phyloP scores from a whole-genome alignment of 1,140 invertebrate species.

The Matsumurasca onukii region DNA sequence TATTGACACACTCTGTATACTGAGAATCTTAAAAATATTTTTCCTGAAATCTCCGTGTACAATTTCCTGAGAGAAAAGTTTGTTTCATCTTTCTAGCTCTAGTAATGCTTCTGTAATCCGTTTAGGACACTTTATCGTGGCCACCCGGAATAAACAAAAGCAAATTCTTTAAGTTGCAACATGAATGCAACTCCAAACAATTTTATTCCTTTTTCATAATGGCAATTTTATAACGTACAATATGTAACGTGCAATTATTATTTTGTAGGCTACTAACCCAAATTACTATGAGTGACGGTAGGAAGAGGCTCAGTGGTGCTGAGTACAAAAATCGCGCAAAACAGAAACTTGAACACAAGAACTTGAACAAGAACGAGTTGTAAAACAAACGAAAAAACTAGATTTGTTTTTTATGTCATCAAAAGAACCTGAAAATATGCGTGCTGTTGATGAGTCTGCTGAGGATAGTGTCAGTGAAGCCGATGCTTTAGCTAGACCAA shows the following conservation, averaged over 20 bases:
- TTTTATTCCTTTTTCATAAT: background rate
- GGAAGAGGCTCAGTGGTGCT: conserved; percentile 28
- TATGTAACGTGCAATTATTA: conserved; percentile 2
- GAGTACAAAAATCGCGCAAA: conserved; percentile 30
- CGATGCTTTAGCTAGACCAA: background rate
- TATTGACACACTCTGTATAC: no score
- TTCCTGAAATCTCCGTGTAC: no score
- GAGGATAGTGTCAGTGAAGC: background rate
- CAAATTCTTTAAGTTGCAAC: background rate
- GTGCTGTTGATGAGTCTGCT: background rate
- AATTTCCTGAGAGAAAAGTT: no score
- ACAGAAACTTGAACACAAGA: conserved; percentile 23
- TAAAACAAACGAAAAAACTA: conserved; percentile 28
- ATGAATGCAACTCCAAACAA: background rate
- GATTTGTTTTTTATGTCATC: conserved; percentile 18
- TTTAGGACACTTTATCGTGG: no score
- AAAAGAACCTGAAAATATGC: background rate
- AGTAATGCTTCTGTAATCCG: no score
- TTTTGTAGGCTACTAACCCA: background rate
- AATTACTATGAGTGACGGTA: conserved; percentile 31
- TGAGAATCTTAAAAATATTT: no score
- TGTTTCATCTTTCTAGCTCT: no score
- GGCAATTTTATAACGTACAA: background rate
- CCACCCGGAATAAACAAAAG: no score
- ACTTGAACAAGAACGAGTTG: conserved; percentile 31